Percentiles rank a stretch among this genome's conserved stretches.
phyloP scores from a whole-genome alignment of 2,113 vertebrate species.

The Phyllopteryx taeniolatus region DNA sequence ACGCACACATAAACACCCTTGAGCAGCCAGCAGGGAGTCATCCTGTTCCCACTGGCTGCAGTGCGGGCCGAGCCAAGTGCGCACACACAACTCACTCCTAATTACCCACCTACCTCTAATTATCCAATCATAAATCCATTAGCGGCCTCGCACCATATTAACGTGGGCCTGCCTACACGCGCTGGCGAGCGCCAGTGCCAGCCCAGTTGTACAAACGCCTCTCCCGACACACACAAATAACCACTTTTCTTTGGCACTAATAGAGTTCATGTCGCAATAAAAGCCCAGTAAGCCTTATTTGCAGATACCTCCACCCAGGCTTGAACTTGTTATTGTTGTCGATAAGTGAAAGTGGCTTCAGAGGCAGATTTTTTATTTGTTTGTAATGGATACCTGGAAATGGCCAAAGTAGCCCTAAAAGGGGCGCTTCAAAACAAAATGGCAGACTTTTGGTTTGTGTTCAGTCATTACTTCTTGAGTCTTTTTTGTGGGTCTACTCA shows the following conservation, averaged over 20 bases:
- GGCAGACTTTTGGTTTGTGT: not conserved
- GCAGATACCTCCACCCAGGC: not conserved
- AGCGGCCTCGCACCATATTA: conserved; percentile 79
- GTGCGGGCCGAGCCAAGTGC: conserved; percentile 48
- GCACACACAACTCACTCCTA: conserved; percentile 57
- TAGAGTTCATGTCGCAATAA: conserved; percentile 9
- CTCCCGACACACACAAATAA: conserved; percentile 1
- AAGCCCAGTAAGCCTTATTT: conserved; percentile 1
- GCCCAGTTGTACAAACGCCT: not conserved
- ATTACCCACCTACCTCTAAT: conserved; percentile 78
- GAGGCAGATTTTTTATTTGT: not conserved
- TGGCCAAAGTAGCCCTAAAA: not conserved
- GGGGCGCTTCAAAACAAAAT: not conserved
- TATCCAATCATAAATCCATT: conserved; percentile 81
- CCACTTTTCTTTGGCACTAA: not conserved
- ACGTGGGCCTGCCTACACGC: conserved; percentile 66
- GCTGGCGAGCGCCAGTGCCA: conserved; percentile 8
- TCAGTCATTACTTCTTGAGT: not conserved
- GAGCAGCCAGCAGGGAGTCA: conserved; percentile 67
- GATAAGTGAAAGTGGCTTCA: not conserved
- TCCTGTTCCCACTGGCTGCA: conserved; percentile 66
- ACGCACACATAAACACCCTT: conserved; percentile 68
- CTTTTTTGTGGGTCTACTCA: not conserved
- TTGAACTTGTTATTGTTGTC: not conserved
- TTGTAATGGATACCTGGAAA: not conserved